A percentile compares a stretch with the other conserved stretches of the same genome.
Conservation (phyloP, 2,888 invertebrate species). For the Digitonthophagus gazella region DNA sequence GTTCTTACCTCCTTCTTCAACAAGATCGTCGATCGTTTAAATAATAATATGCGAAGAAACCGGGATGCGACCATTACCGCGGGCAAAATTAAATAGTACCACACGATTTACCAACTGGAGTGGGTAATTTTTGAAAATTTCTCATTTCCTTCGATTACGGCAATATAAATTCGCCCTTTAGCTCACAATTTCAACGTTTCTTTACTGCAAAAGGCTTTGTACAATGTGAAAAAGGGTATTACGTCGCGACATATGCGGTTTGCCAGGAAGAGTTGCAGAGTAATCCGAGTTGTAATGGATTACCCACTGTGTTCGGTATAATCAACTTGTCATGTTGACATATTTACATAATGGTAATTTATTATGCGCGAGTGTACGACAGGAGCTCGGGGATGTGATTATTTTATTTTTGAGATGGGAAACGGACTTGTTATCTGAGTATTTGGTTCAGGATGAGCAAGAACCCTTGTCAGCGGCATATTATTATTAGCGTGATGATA, state of each 20-base stretch:
- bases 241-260: neutral
- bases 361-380: neutral
- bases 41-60: conserved; percentile 23
- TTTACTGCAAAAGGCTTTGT: neutral
- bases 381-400: neutral
- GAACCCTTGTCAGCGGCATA: too few species aligned
- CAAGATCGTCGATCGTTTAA: conserved; percentile 6
- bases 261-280: neutral
- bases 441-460: too few species aligned
- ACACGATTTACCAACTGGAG: conserved; percentile 4
- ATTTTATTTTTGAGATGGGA: too few species aligned
- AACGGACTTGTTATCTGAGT: too few species aligned
- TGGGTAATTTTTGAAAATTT: conserved; percentile 25
- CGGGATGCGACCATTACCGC: conserved; percentile 16
- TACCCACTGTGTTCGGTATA: neutral
- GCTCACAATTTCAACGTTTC: neutral
- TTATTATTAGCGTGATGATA: too few species aligned
- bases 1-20: neutral
- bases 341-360: neutral
- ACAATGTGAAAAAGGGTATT: neutral
- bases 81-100: conserved; percentile 23
- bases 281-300: neutral
- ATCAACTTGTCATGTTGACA: neutral
- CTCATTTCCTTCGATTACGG: conserved; percentile 19
- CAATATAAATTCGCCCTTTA: neutral